A percentile compares a stretch with the other conserved stretches of the same genome.
These are phyloP conservation scores for Perccottus glenii DNA, from an alignment of 2,113 vertebrate species.

Conservation along the genomic window DNA sequence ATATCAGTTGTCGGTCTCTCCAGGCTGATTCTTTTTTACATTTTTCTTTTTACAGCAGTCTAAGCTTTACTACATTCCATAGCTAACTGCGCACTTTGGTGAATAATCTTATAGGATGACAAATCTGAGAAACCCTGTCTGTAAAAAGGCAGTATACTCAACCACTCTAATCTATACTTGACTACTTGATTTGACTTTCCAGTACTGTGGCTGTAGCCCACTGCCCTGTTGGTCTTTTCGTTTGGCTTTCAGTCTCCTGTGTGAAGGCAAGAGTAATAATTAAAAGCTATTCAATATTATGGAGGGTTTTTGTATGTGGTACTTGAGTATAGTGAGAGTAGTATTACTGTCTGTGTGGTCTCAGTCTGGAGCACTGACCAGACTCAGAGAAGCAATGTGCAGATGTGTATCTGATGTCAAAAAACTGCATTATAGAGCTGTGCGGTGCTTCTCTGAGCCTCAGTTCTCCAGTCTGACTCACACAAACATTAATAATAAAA, in stretches of 20 bases:
- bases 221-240: slow-evolving; percentile 43
- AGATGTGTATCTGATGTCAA: too few relatives aligned
- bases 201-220: slow-evolving; percentile 34
- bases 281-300: slow-evolving; percentile 12
- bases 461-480: too few relatives aligned
- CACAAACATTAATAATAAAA: too few relatives aligned
- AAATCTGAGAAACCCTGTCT: background rate
- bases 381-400: too few relatives aligned
- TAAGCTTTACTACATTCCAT: background rate
- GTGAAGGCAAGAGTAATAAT: slow-evolving; percentile 22
- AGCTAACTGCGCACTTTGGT: background rate
- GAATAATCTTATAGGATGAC: background rate
- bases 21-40: slow-evolving; percentile 4
- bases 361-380: too few relatives aligned
- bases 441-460: too few relatives aligned
- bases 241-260: slow-evolving; percentile 64
- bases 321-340: too few relatives aligned
- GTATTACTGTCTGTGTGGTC: too few relatives aligned
- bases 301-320: too few relatives aligned
- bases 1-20: slow-evolving; percentile 5
- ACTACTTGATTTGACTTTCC: slow-evolving; percentile 45
- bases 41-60: background rate
- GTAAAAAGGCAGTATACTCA: slow-evolving; percentile 34
- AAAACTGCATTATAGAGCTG: too few relatives aligned
- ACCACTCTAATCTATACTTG: too few relatives aligned